Percentiles rank a stretch among this genome's conserved stretches.
Evolutionary conservation across 2,113 vertebrate genomes (phyloP).

Genomic region (Aythya baeri): DNA sequence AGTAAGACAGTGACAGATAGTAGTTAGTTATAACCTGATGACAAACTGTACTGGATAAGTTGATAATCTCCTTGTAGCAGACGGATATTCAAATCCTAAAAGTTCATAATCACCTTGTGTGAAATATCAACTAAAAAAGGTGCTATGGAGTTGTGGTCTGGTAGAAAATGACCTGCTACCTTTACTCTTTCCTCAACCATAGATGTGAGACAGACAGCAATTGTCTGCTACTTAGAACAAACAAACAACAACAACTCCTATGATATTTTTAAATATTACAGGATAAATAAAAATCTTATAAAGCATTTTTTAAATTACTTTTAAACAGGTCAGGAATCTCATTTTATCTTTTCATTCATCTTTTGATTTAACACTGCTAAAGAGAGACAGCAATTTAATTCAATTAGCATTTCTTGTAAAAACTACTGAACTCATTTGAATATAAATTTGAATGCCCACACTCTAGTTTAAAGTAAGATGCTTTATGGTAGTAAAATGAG

Average conservation of each 20-base stretch:
- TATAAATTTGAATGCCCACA: not conserved
- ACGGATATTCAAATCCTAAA: not conserved
- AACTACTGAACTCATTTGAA: not conserved
- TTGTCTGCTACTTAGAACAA: not conserved
- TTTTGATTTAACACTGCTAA: not conserved
- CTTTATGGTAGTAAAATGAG: not conserved
- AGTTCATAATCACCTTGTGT: not conserved
- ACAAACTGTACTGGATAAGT: not conserved
- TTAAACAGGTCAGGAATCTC: not conserved
- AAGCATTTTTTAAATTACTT: not conserved
- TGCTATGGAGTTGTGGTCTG: not conserved
- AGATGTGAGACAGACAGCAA: not conserved
- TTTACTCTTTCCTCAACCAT: not conserved
- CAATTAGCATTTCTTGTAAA: not conserved
- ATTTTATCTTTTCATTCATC: not conserved
- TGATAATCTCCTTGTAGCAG: not conserved
- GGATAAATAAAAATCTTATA: too few species aligned
- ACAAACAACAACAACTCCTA: accelerated
- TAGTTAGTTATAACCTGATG: not conserved
- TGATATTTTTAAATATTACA: not conserved
- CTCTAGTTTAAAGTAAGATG: not conserved
- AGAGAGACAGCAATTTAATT: not conserved
- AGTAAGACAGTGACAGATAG: not conserved
- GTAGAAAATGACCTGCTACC: not conserved
- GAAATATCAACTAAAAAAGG: not conserved